Evolutionary conservation across 2,113 vertebrate genomes (phyloP), one percentile per base, ranked within the genome.

Genomic region (Merops nubicus): DNA sequence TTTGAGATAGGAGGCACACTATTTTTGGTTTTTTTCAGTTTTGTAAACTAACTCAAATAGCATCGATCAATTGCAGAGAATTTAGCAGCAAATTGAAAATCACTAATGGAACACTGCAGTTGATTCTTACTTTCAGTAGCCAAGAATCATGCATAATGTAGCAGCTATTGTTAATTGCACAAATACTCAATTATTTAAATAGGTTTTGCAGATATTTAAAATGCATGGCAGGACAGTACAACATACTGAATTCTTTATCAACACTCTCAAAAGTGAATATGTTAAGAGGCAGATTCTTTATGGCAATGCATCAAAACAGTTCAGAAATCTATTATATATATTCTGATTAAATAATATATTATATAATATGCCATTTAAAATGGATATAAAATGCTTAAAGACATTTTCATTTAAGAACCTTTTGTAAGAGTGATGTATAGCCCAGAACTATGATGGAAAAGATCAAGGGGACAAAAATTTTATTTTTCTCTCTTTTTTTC

Each of bases 71-170:
- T 26, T 29, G 53, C 72, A 90, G 63, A 94, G 95, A 74, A 73
- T 29, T 62, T 82, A 88, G 63, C 67, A 91, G 72, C 21, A 83
- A 90, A 90, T 80, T 94, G 82, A 95, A 95, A 96, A 91, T 79
- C 75, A 77, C 20, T 74, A 47, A 90, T 50, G 88, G 75, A 94
- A 93, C 28, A 43, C 54, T 83, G 75, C 42, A 54, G 50, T 20
- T 89, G 38, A 50, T 77, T 86, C 14, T 65, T 80, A 91, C 9
- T 73, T 25, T 45, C 53, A 86, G 78, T 36, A 90, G 82, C 42
- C 59, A 83, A 80, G 72, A 88, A 74, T 59, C 68, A 91, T 84
- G 68, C 63, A 86, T 96, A 90, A 96, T 73, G 38, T 80, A 94
- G 28, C 17, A 93, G 48, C 42, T 92, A 85, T 60, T 84, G 59